Base-by-base conservation (phyloP, 2,113 vertebrate genomes). In the Salvator merianae region DNA sequence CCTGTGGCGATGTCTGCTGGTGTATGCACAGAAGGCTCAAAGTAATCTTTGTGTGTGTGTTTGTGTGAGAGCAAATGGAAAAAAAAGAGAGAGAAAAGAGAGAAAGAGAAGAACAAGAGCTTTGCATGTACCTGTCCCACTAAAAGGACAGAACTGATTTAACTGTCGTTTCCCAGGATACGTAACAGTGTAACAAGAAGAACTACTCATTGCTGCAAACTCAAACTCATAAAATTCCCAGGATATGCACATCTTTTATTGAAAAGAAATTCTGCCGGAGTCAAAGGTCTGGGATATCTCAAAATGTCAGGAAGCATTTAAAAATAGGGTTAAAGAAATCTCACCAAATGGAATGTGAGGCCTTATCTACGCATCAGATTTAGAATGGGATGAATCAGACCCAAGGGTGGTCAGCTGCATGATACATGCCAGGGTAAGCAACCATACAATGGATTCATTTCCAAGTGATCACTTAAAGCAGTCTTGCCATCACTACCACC, bases 1-100 rank as follows among this genome's bases (percentile, higher is more conserved):
- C 93, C 92, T 14, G 84, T 82, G 92, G 94, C 92, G 77, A 87
- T 84, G 88, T 91, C 88, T 65, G 79, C 88, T 47, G 16, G 73
- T 71, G 69, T 3, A 26, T 12, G 3, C 86, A 26, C 81, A 36
- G 18, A 18, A 40, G 55, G 82, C 84, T 90, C 75, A 32, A 4
- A 81, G 72, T 71, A 77, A 32, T 40, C 40, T 38, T 65, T 12
- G 78, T 20, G 80, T 70, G 71, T 53, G 55, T 36, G 79, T 89
- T 87, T 74, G 5, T 76, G 82, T 63, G 65, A 74, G 53, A 18
- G 65, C 77, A 85, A 77, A 69, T 47, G 84, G 77, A 0, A 0
- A 70, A 0, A 59, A 59, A 20, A 59, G 18, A 59, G 55, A 16
- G 55, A 20, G 16, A 59, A 20, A n/a, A n/a, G n/a, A 59, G 14